Base-by-base conservation (phyloP, 2,797 vertebrate genomes). In the Gastrophryne carolinensis region DNA sequence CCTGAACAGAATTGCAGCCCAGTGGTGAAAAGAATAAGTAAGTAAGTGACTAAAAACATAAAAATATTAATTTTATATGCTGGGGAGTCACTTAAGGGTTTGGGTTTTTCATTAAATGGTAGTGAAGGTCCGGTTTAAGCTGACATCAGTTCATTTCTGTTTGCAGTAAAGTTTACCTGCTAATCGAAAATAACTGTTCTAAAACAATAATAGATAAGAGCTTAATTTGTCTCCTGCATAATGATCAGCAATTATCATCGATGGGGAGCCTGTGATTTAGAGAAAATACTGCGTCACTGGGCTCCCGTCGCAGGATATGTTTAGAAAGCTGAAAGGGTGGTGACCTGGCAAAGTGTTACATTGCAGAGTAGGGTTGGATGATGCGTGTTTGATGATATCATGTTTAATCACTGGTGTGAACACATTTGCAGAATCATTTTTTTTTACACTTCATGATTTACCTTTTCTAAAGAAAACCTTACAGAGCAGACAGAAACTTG, bases 101-200 rank as follows among this genome's bases (percentile, higher is more conserved):
- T n/a, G n/a, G n/a, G n/a, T n/a, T n/a, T n/a, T n/a, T n/a, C n/a
- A n/a, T n/a, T n/a, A n/a, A n/a, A n/a, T n/a, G n/a, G n/a, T n/a
- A n/a, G n/a, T n/a, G n/a, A n/a, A n/a, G n/a, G n/a, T n/a, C n/a
- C n/a, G n/a, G n/a, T n/a, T n/a, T n/a, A n/a, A n/a, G n/a, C n/a
- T n/a, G n/a, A n/a, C n/a, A n/a, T 21, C 34, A 66, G 27, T 57
- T 67, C 17, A 13, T 1, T 50, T 34, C 37, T 60, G 41, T 5
- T 5, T 8, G 8, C 8, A 12, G 26, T 27, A 44, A 30, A 37
- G 52, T 37, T 73, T 39, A 39, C 58, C 23, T 39, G 10, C 23
- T 53, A 54, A 73, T 63, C 73, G 67, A 60, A 35, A 68, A 68
- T 61, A 75, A 62, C 44, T 74, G 50, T 74, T 66, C 62, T 29